Evolutionary conservation across 2,888 invertebrate species (phyloP).

Genomic region (Catocala sponsa): DNA sequence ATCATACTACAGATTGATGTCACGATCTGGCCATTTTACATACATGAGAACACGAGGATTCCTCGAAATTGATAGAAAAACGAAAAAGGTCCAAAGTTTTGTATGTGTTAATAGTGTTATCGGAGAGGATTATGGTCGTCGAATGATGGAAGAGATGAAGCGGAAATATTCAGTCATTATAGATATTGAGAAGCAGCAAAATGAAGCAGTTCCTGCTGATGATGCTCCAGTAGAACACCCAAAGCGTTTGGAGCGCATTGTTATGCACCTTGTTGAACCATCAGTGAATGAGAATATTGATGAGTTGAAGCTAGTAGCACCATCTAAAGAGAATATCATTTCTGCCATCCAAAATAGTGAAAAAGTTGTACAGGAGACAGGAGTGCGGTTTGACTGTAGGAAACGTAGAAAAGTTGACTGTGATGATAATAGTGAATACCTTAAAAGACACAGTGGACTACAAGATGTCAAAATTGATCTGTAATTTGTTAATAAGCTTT

Average conservation of each 20-base stretch:
- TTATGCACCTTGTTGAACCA: constrained; percentile 89
- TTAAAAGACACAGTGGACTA: constrained; percentile 71
- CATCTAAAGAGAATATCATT: constrained; percentile 83
- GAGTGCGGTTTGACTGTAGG: constrained; percentile 77
- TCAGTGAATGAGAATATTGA: constrained; percentile 70
- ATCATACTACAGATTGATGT: constrained; percentile 95
- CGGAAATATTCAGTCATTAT: constrained; percentile 92
- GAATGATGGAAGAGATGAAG: constrained; percentile 93
- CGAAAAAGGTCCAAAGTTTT: constrained; percentile 94
- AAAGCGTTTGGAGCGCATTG: constrained; percentile 90
- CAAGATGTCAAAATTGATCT: constrained; percentile 54
- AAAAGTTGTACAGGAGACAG: constrained; percentile 79
- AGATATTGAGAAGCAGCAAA: constrained; percentile 80
- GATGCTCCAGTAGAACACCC: constrained; percentile 91
- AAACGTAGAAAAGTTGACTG: constrained; percentile 75
- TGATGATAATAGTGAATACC: constrained; percentile 66
- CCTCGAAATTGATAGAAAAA: constrained; percentile 93
- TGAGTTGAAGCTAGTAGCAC: constrained; percentile 77
- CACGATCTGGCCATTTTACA: constrained; percentile 94
- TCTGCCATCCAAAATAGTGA: constrained; percentile 83
- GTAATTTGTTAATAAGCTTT: constrained; percentile 44
- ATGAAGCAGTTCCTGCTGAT: constrained; percentile 61
- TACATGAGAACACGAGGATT: constrained; percentile 95
- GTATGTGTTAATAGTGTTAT: constrained; percentile 95
- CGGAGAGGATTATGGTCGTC: constrained; percentile 92